Evolutionary conservation across 2,797 vertebrate genomes (phyloP), one percentile per base, ranked within the genome.

Genomic region (Acrossocheilus wenchowensis): DNA sequence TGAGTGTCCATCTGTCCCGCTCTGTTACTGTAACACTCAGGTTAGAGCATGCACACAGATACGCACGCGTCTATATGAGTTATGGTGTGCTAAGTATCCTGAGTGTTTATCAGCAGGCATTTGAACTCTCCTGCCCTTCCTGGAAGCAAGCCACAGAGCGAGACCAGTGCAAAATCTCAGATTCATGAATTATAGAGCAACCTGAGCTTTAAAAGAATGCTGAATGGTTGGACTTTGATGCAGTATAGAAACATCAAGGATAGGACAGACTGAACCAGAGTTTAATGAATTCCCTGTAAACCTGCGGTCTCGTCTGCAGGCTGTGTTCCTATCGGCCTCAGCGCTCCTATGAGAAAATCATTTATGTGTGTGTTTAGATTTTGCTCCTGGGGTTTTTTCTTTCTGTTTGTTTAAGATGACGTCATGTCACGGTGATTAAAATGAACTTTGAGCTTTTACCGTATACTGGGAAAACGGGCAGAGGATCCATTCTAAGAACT

Each of bases 161-260:
- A 84, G 62, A 41, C 45, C 62, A 19, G 26, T 26, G 84, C 60
- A 54, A 80, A 73, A 36, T 72, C 41, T 85, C 66, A 73, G 21
- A 73, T 60, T 73, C 84, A 85, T 80, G 77, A 85, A 85, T 85
- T 80, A 85, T 85, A 80, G 39, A 85, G 41, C 54, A 57, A 79
- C 52, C 50, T 7, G 39, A 85, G 77, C 26, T 85, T 57, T 85
- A 72, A 54, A 79, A 80, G 77, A 85, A 62, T 48, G 78, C 77
- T 80, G 84, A 85, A 14, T 21, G 60, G 14, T 45, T 45, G 23
- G 66, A 72, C 77, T 73, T 71, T 79, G n/a, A 78, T 85, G 83
- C 64, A 17, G 52, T 52, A 71, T 34, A 45, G 39, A 80, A 68
- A 80, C 66, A 62, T 85, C 77, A 80, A 69, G 68, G 23, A 85